Base-by-base conservation (phyloP, 2,888 invertebrate species). In the Drosophila anomalata region DNA sequence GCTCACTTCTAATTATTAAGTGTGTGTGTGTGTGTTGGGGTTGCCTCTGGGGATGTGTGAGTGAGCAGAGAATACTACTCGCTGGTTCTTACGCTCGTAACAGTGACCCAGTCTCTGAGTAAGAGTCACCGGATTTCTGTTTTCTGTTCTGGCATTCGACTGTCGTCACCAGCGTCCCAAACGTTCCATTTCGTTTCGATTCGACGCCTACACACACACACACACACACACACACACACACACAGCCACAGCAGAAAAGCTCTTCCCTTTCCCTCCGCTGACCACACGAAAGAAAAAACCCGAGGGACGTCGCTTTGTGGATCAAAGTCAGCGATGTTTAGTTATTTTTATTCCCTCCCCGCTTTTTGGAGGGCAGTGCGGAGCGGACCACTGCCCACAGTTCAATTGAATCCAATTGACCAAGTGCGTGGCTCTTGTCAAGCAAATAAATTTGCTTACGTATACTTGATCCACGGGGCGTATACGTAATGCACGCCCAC, bases 71-170 rank as follows among this genome's bases (percentile, higher is more conserved):
- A 48, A 52, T 51, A 56, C 53, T 61, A 58, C 53, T 65, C 54
- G 57, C 62, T 59, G 62, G 71, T 76, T 84, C 82, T 81, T 76
- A 72, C 71, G 82, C 77, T 86, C 77, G 90, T 90, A 90, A 90
- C 89, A 90, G 90, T 90, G 89, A 90, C 89, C 89, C 89, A 90
- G 90, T 90, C 88, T 87, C 79, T 54, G 62, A 58, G 36, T 66
- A 47, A 54, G 36, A 24, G 26, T 24, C 14, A 41, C 50, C 33
- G 31, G 44, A 22, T 41, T 14, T 39, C 47, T 61, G 29, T 36
- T 36, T 36, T 36, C 12, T 36, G 36, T 36, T 26, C 31, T 51
- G 20, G 41, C 44, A 17, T 50, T 61, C 29, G 44, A 46, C 62
- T 81, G 66, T 52, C 76, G 70, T 65, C 82, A 67, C 65, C 66